Evolutionary conservation across 2,797 vertebrate species (phyloP).

Genomic region (Acanthis flammea): DNA sequence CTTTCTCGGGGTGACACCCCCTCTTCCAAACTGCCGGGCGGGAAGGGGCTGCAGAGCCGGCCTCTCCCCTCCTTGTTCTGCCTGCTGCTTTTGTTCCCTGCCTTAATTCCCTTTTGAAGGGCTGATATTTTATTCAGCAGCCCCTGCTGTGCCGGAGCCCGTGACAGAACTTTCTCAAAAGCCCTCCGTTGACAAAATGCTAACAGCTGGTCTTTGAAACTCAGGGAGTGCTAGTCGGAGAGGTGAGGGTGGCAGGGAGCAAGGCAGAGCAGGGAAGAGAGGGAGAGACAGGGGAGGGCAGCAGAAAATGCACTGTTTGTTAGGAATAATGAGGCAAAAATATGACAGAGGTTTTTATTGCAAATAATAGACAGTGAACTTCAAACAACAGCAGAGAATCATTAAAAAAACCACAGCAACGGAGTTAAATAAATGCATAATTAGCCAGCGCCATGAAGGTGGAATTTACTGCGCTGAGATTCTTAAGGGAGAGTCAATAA

Average conservation of each 20-base stretch:
- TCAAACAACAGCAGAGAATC: slow-evolving; percentile 79
- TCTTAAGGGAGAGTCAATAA: slow-evolving; percentile 79
- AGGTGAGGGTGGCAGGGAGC: slow-evolving; percentile 58
- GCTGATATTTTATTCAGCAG: slow-evolving; percentile 80
- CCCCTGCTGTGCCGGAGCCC: slow-evolving; percentile 69
- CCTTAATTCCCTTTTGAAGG: slow-evolving; percentile 76
- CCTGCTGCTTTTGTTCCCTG: slow-evolving; percentile 65
- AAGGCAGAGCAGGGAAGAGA: not conserved
- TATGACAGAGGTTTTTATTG: slow-evolving; percentile 80
- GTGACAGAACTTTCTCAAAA: slow-evolving; percentile 77
- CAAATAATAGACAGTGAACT: slow-evolving; percentile 80
- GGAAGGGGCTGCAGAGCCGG: not conserved
- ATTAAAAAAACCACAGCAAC: slow-evolving; percentile 75
- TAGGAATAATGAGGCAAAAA: slow-evolving; percentile 81
- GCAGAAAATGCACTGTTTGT: slow-evolving; percentile 74
- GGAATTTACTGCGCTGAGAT: slow-evolving; percentile 76
- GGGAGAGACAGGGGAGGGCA: not conserved
- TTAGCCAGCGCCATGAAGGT: slow-evolving; percentile 76
- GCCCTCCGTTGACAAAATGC: slow-evolving; percentile 72
- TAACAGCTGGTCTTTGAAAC: slow-evolving; percentile 83
- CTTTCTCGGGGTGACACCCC: not conserved
- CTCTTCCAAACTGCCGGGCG: not conserved
- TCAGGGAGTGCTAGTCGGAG: slow-evolving; percentile 55
- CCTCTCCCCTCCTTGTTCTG: slow-evolving; percentile 38
- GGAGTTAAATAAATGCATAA: slow-evolving; percentile 84